phyloP scores from a whole-genome alignment of 2,797 vertebrate species.

The Allobates femoralis region DNA sequence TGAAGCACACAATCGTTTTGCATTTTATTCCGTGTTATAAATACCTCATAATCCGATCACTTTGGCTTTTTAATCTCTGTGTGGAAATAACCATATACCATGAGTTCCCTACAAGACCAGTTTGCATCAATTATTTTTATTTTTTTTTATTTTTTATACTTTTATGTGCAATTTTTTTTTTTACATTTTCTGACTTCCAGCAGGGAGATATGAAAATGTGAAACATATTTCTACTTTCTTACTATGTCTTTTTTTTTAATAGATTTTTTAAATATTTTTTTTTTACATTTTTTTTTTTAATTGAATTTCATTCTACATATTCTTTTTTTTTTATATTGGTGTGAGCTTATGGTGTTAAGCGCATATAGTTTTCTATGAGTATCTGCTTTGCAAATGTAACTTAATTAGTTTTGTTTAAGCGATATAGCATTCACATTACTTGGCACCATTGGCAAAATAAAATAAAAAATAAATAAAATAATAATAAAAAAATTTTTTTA shows the following conservation, averaged over 20 bases:
- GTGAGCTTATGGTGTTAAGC: slow-evolving; percentile 88
- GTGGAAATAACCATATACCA: slow-evolving; percentile 80
- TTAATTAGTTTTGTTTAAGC: slow-evolving; percentile 87
- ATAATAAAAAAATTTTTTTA: slow-evolving; percentile 3
- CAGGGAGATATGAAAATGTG: slow-evolving; percentile 79
- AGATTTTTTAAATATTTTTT: slow-evolving; percentile 68
- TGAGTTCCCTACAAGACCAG: slow-evolving; percentile 81
- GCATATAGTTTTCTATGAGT: slow-evolving; percentile 86
- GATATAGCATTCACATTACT: slow-evolving; percentile 97
- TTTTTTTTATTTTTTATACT: slow-evolving; percentile 71
- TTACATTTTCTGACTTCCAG: slow-evolving; percentile 79
- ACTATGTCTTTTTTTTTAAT: slow-evolving; percentile 72
- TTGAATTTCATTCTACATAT: slow-evolving; percentile 79
- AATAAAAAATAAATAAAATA: slow-evolving; percentile 70
- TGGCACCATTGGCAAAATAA: slow-evolving; percentile 98
- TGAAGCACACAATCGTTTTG: slow-evolving; percentile 36
- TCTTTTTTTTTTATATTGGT: slow-evolving; percentile 76
- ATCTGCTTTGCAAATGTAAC: slow-evolving; percentile 95
- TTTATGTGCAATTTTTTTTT: slow-evolving; percentile 75
- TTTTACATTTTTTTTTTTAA: slow-evolving; percentile 45
- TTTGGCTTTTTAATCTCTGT: slow-evolving; percentile 79
- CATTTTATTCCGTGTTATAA: slow-evolving; percentile 22
- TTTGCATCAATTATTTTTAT: slow-evolving; percentile 73
- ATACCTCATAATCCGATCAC: slow-evolving; percentile 73
- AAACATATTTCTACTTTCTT: slow-evolving; percentile 75